Evolutionary conservation across 2,797 vertebrate species (phyloP), one percentile per base, ranked within the genome.

Genomic region (Micrastur ruficollis): DNA sequence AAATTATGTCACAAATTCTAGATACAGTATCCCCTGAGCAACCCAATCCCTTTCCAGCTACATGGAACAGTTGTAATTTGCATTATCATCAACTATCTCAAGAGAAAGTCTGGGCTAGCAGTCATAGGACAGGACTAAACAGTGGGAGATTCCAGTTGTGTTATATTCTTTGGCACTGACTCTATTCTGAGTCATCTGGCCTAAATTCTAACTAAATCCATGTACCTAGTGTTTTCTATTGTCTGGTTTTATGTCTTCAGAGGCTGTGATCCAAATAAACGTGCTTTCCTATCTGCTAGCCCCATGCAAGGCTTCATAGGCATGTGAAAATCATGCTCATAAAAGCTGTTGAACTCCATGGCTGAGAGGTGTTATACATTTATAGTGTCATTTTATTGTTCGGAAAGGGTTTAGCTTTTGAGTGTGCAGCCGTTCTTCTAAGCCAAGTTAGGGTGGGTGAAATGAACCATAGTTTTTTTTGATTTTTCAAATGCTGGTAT

Each of bases 211-310:
- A 56, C 81, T 90, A 85, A 95, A 91, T 80, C 81, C 81, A 63
- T 49, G n/a, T 73, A 96, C 89, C 90, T 94, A 85, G 67, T 89
- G 63, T 70, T 96, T 97, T 70, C 90, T 93, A 14, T 94, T 97
- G 88, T 94, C 89, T 92, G 50, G 44, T 66, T 96, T 95, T 96
- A 86, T 84, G 81, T 96, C 90, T 95, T 93, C 81, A 76, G 86
- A 96, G 72, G 29, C 88, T 89, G 50, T 68, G 78, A 67, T 90
- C 71, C 89, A 92, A 93, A 73, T 52, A 73, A 90, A 67, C 81
- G 55, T 84, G 56, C 34, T 94, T 96, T 95, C 62, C 82, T 93
- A 46, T 90, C 62, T 73, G 76, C 47, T 67, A 40, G 50, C 72
- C 55, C 59, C 55, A 55, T 79, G 66, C 65, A 93, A 58, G 55